These are phyloP conservation scores for Neotoma lepida DNA, from an alignment of 2,113 vertebrate species.

Conservation along the genomic window DNA sequence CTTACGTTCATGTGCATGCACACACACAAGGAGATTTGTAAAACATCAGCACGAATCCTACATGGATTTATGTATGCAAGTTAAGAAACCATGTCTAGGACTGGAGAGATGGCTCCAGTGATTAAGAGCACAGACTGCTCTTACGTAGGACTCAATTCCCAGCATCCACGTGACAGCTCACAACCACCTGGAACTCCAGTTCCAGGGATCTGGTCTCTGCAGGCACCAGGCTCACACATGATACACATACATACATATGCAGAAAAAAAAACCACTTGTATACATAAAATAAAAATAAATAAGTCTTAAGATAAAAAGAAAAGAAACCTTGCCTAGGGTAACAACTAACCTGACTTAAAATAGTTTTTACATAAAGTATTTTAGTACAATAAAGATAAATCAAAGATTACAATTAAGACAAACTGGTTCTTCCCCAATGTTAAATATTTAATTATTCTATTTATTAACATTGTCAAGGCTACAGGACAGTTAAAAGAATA, in stretches of 20 bases:
- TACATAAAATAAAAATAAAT: background rate
- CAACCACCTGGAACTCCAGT: background rate
- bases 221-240: background rate
- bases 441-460: conserved; percentile 26
- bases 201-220: background rate
- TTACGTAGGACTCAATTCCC: background rate
- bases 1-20: background rate
- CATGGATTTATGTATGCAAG: background rate
- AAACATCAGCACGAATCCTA: background rate
- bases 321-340: background rate
- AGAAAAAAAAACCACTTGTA: background rate
- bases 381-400: conserved; percentile 37
- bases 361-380: conserved; percentile 44
- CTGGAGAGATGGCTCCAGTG: background rate
- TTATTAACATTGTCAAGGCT: conserved; percentile 44
- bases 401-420: conserved; percentile 50
- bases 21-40: background rate
- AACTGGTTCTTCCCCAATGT: background rate
- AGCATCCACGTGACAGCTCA: background rate
- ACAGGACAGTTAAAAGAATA: conserved; percentile 22
- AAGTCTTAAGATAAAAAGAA: background rate
- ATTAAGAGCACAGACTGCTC: background rate
- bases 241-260: background rate
- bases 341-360: conserved; percentile 48
- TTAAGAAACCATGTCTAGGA: background rate